These are phyloP conservation scores for Cydia splendana DNA, from an alignment of 1,140 invertebrate species.

Conservation along the genomic window DNA sequence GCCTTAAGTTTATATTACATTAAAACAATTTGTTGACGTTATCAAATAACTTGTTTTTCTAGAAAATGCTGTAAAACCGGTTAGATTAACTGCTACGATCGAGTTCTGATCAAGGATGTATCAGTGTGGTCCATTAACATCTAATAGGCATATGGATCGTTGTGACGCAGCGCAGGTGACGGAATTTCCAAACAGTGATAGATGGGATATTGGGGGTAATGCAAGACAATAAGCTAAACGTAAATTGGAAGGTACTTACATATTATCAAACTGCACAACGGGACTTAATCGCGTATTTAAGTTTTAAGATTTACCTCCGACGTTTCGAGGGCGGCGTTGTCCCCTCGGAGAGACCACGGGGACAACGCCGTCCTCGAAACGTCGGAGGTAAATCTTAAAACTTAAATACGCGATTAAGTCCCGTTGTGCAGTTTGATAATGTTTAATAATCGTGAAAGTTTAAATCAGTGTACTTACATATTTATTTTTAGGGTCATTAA, in stretches of 20 bases:
- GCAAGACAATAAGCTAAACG: background rate
- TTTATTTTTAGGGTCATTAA: too few species aligned
- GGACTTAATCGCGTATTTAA: too few species aligned
- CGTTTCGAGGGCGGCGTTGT: too few species aligned
- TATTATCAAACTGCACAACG: too few species aligned
- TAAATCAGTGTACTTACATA: too few species aligned
- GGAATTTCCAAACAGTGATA: constrained; percentile 2
- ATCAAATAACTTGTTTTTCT: background rate
- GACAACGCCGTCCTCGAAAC: too few species aligned
- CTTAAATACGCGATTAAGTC: too few species aligned
- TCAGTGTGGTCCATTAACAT: background rate
- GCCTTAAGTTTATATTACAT: background rate
- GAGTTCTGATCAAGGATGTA: constrained; percentile 7
- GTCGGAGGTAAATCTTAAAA: too few species aligned
- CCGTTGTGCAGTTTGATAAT: too few species aligned
- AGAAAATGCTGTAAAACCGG: background rate
- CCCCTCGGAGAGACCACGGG: too few species aligned
- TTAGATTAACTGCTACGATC: background rate
- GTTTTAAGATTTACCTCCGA: too few species aligned
- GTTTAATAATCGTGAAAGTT: too few species aligned
- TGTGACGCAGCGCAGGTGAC: background rate
- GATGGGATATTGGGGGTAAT: background rate
- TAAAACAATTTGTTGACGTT: background rate
- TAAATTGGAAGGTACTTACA: background rate
- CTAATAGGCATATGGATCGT: background rate